Evolutionary conservation across 1,140 invertebrate genomes (phyloP).

Genomic region (Phocides pigmalion): DNA sequence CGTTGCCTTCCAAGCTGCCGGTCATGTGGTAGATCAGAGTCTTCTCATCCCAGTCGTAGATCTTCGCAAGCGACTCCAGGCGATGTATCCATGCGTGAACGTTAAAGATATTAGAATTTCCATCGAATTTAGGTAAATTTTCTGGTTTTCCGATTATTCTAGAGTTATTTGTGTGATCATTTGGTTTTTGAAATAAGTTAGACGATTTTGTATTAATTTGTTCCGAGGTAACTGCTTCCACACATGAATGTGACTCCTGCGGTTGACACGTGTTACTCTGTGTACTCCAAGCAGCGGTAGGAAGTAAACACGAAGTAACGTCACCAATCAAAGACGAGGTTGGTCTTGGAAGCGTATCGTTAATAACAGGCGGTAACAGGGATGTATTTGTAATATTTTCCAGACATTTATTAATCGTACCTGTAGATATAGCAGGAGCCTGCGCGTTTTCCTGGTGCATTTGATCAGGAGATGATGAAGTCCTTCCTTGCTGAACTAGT

Average conservation of each 20-base stretch:
- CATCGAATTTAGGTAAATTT: slow-evolving; percentile 1
- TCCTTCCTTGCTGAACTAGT: neutral
- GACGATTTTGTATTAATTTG: neutral
- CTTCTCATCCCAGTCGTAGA: slow-evolving; percentile 12
- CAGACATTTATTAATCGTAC: neutral
- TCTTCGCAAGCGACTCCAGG: slow-evolving; percentile 4
- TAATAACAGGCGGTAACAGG: neutral
- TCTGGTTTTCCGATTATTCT: neutral
- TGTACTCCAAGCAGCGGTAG: neutral
- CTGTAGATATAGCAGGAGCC: neutral
- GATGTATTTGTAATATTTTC: neutral
- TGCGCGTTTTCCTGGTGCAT: neutral
- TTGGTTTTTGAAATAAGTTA: neutral
- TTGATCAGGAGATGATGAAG: neutral
- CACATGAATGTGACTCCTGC: neutral
- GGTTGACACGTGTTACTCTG: neutral
- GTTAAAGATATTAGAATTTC: slow-evolving; percentile 3
- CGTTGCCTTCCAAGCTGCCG: neutral
- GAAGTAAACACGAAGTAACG: neutral
- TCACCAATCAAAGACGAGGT: neutral
- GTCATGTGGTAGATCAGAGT: slow-evolving; percentile 8
- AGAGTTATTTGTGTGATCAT: neutral
- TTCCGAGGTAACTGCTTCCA: neutral
- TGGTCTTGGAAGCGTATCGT: neutral
- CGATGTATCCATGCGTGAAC: slow-evolving; percentile 9